Conservation (phyloP, 2,113 vertebrate genomes). For the Paraplagusia blochii region DNA sequence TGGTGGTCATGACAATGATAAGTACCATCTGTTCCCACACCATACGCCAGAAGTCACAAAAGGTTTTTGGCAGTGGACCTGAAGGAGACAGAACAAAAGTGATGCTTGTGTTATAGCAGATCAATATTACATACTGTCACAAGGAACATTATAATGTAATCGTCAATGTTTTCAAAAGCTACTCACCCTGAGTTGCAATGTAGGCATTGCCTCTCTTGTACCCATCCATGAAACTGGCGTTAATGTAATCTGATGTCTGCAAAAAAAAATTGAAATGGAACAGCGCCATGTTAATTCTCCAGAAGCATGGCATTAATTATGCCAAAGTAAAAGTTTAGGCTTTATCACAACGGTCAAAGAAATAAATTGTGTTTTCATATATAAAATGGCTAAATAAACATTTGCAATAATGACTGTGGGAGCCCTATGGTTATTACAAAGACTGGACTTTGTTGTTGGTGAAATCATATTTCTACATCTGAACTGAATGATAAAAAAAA, state of each 20-base stretch:
- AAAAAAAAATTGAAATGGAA: no score
- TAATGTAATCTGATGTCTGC: slow-evolving; percentile 82
- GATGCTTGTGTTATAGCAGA: background rate
- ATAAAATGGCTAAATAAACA: no score
- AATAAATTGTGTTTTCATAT: no score
- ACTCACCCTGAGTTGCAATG: slow-evolving; percentile 80
- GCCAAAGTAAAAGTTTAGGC: no score
- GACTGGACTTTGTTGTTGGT: no score
- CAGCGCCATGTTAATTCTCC: no score
- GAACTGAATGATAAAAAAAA: no score
- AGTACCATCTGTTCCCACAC: slow-evolving; percentile 83
- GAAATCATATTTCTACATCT: no score
- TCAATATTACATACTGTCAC: background rate
- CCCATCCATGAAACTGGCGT: slow-evolving; percentile 82
- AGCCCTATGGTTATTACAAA: no score
- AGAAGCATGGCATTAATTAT: no score
- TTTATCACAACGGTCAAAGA: no score
- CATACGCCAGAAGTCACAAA: slow-evolving; percentile 81
- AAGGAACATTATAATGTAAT: background rate
- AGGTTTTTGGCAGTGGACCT: slow-evolving; percentile 82
- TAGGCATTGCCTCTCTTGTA: slow-evolving; percentile 77
- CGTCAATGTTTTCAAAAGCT: background rate
- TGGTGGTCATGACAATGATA: slow-evolving; percentile 82
- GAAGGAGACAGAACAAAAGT: slow-evolving; percentile 23
- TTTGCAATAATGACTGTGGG: no score